Evolutionary conservation across 2,888 invertebrate genomes (phyloP), one percentile per base, ranked within the genome.

Genomic region (Heteropelma amictum): DNA sequence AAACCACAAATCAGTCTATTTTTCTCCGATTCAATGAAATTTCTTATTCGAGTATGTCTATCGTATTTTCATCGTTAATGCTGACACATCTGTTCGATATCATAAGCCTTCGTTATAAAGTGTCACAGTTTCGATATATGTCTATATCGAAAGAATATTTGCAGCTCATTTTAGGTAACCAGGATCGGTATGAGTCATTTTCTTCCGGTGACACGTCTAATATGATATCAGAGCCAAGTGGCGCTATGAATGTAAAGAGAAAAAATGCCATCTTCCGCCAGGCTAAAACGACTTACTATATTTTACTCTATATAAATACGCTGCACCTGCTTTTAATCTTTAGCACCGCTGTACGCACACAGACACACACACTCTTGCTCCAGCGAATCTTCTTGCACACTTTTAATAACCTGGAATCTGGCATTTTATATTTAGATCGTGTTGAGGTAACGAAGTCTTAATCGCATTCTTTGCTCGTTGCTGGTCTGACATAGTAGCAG

Each of bases 401-500:
- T 87, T 87, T 85, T 88, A 88, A 88, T 87, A 88, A 88, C 82
- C 86, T 87, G 87, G 87, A 88, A 88, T 87, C 82, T 83, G 81
- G 83, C 81, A 81, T 83, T 81, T 83, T 88, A 88, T 86, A 87
- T 87, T 87, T 88, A 87, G 85, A 82, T 72, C 12, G 17, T 30
- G 53, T 51, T 21, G 56, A 68, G 69, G 26, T 17, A 61, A 42
- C 58, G 65, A 63, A 14, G 49, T 40, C 21, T 63, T 33, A 69
- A 72, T 69, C 56, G 67, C 51, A 54, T 71, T 68, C 67, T 72
- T 70, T 49, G 12, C 42, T 45, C 58, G 38, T 26, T 17, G 23
- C 49, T 28, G 14, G 23, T 67, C 61, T 47, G 70, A 70, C 47
- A 70, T 54, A 61, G 74, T 30, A 56, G 54, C 64, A 64, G 58